Evolutionary conservation across 1,140 invertebrate species (phyloP).

Genomic region (Camponotus pennsylvanicus): DNA sequence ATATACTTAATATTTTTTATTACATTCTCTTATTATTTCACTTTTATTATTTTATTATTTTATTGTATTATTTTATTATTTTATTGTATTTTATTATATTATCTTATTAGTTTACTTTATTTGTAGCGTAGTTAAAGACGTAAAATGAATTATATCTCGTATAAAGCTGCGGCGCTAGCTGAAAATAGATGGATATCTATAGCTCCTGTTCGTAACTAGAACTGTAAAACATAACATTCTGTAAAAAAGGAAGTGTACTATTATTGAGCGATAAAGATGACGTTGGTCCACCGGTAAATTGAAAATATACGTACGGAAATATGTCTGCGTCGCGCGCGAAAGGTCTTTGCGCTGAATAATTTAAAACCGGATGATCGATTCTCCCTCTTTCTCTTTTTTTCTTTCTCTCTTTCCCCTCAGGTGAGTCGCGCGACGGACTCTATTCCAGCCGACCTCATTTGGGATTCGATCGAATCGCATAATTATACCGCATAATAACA

Average conservation of each 20-base stretch:
- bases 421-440: constrained; percentile 28
- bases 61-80: neutral
- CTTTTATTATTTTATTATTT: neutral
- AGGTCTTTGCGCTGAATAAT: constrained; percentile 59
- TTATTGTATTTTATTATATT: neutral
- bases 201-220: constrained; percentile 13
- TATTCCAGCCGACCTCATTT: constrained; percentile 46
- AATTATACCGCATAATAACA: constrained; percentile 37
- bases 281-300: constrained; percentile 23
- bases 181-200: constrained; percentile 9
- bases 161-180: neutral
- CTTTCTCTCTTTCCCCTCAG: neutral
- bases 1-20: too few species aligned
- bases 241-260: constrained; percentile 4
- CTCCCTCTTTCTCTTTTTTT: neutral
- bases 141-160: neutral
- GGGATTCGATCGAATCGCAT: constrained; percentile 40
- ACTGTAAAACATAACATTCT: constrained; percentile 7
- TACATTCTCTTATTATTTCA: too few species aligned
- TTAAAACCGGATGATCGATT: constrained; percentile 54
- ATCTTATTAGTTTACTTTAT: neutral
- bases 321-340: constrained; percentile 11
- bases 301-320: constrained; percentile 43
- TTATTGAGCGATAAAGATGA: constrained; percentile 12
- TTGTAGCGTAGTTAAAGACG: neutral